Evolutionary conservation across 2,888 invertebrate genomes (phyloP), one percentile per base, ranked within the genome.

Genomic region (Schizaphis graminum): DNA sequence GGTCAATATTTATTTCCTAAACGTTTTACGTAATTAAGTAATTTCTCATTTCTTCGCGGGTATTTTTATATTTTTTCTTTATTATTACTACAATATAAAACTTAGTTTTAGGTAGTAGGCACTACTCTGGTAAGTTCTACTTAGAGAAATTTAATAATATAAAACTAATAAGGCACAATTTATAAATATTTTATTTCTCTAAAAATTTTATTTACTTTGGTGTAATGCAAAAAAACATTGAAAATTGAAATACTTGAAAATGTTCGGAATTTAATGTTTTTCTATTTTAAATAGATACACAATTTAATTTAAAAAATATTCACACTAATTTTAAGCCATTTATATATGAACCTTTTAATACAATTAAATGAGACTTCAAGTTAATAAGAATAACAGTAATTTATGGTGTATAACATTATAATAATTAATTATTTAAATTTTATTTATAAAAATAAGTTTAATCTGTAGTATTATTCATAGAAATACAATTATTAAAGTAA

Each of bases 361-460:
- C 16, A n/a, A n/a, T n/a, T n/a, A 5, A 16, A n/a, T 67, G 4
- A 0, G n/a, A 5, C 16, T n/a, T n/a, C 5, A 35, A 7, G 35
- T 77, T 77, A 21, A 77, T 35, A 44, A 44, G 44, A 3, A 7
- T 16, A 21, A 35, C n/a, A 77, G n/a, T 35, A 77, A 67, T n/a
- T 13, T n/a, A 67, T 67, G n/a, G n/a, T 67, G 1, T 26, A n/a
- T 57, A 16, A 13, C 13, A 67, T n/a, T 28, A 67, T 16, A 67
- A 67, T 67, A n/a, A 13, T 67, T 67, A n/a, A n/a, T n/a, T n/a
- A n/a, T 67, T 5, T n/a, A 16, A n/a, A 16, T n/a, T n/a, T 0
- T 61, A 11, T 61, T n/a, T 61, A 61, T 3, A 16, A n/a, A 67
- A n/a, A 67, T n/a, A 13, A n/a, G n/a, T 67, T 67, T 16, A n/a